Evolutionary conservation across 2,797 vertebrate species (phyloP).

Genomic region (Australoheros facetus): DNA sequence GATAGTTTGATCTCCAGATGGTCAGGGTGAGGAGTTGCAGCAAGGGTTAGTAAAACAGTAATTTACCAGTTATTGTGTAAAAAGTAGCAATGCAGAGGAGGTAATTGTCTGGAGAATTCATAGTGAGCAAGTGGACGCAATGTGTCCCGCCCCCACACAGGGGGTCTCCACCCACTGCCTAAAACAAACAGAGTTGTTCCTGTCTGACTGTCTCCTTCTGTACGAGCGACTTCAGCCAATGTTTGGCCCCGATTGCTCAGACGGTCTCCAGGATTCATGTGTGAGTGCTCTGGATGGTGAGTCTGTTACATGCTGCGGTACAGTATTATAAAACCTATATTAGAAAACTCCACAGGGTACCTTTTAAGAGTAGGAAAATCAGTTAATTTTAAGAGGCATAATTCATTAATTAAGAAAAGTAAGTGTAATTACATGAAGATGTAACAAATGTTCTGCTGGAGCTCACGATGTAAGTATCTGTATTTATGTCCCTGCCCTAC

Average conservation of each 20-base stretch:
- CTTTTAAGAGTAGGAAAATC: neutral
- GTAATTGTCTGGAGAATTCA: neutral
- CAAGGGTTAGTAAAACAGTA: neutral
- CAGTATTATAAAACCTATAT: neutral
- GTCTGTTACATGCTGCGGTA: too few species aligned
- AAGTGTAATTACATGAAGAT: neutral
- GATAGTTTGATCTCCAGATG: neutral
- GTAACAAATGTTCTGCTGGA: neutral
- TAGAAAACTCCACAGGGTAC: neutral
- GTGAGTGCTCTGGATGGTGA: fast-evolving
- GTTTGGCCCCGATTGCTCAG: neutral
- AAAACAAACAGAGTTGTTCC: neutral
- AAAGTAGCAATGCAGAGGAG: neutral
- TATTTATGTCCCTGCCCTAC: conserved; percentile 13
- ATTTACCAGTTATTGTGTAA: neutral
- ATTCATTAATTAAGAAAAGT: neutral
- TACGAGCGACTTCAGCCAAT: fast-evolving
- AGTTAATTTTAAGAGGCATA: neutral
- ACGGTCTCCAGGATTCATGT: neutral
- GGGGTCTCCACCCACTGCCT: neutral
- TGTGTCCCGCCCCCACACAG: fast-evolving
- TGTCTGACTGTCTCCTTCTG: neutral
- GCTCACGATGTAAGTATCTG: neutral
- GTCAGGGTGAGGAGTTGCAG: neutral
- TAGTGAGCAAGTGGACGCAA: neutral